These are phyloP conservation scores for Strix uralensis DNA, from an alignment of 2,113 vertebrate genomes.

Conservation along the genomic window DNA sequence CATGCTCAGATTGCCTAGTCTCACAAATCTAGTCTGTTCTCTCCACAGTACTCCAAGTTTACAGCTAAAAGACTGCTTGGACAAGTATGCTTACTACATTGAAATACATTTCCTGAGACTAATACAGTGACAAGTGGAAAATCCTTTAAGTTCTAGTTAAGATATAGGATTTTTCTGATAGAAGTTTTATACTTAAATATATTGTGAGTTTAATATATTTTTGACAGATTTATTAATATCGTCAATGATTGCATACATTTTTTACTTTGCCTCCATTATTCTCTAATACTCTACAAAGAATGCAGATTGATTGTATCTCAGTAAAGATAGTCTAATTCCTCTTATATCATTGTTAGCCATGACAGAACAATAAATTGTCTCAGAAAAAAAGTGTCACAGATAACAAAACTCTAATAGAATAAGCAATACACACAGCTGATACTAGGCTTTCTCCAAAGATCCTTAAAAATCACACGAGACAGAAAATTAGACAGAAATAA, in stretches of 20 bases:
- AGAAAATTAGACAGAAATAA: background rate
- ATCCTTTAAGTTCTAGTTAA: background rate
- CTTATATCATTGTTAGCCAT: background rate
- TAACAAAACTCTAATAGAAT: background rate
- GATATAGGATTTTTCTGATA: background rate
- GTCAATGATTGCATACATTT: background rate
- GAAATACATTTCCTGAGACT: background rate
- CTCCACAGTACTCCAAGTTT: background rate
- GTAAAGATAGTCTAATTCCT: background rate
- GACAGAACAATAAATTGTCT: background rate
- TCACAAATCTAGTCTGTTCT: background rate
- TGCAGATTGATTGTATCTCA: background rate
- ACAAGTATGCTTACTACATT: background rate
- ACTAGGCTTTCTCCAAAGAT: background rate
- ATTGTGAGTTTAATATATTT: background rate
- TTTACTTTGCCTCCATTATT: background rate
- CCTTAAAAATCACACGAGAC: background rate
- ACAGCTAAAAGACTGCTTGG: background rate
- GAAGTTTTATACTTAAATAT: background rate
- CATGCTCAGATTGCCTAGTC: background rate
- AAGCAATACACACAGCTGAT: background rate
- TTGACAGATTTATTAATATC: background rate
- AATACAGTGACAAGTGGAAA: background rate
- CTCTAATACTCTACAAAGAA: background rate
- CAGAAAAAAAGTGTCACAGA: background rate